These are phyloP conservation scores for Thamnaconus septentrionalis DNA, from an alignment of 2,113 vertebrate genomes.

Conservation along the genomic window DNA sequence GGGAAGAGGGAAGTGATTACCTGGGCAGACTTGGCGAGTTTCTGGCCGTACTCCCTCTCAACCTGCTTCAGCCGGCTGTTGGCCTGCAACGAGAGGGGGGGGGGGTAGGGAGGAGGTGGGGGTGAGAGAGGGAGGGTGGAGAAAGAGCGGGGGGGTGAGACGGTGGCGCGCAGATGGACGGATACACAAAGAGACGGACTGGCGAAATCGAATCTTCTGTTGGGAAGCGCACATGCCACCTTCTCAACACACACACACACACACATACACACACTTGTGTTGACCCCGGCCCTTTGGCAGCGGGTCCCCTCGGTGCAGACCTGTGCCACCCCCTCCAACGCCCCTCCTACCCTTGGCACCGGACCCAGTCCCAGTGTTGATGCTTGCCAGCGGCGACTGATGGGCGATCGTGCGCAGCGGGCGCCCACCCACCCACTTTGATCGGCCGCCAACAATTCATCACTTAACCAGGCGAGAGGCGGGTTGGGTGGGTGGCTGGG, in stretches of 20 bases:
- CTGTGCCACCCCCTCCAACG: constrained; percentile 51
- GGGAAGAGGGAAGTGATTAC: constrained; percentile 77
- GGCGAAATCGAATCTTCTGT: constrained; percentile 72
- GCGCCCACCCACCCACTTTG: constrained; percentile 75
- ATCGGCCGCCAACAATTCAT: constrained; percentile 92
- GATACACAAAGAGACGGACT: constrained; percentile 50
- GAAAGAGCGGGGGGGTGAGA: constrained; percentile 49
- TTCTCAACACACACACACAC: constrained; percentile 10
- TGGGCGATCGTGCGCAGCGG: constrained; percentile 67
- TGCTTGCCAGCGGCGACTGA: constrained; percentile 82
- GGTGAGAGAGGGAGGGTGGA: constrained; percentile 47
- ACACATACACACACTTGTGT: constrained; percentile 66
- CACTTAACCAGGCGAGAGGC: constrained; percentile 81
- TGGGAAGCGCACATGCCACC: constrained; percentile 61
- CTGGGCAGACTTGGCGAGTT: constrained; percentile 85
- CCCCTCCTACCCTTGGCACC: constrained; percentile 67
- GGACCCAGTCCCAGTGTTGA: constrained; percentile 79
- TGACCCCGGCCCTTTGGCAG: constrained; percentile 80
- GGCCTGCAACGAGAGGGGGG: constrained; percentile 78
- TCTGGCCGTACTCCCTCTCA: constrained; percentile 86
- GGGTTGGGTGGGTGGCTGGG: constrained; percentile 20
- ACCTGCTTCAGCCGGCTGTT: constrained; percentile 86
- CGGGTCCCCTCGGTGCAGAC: constrained; percentile 68
- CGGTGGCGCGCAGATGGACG: constrained; percentile 49
- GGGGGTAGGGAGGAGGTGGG: constrained; percentile 49